These are phyloP conservation scores for Mallotus villosus DNA, from an alignment of 2,797 vertebrate genomes.

Conservation along the genomic window DNA sequence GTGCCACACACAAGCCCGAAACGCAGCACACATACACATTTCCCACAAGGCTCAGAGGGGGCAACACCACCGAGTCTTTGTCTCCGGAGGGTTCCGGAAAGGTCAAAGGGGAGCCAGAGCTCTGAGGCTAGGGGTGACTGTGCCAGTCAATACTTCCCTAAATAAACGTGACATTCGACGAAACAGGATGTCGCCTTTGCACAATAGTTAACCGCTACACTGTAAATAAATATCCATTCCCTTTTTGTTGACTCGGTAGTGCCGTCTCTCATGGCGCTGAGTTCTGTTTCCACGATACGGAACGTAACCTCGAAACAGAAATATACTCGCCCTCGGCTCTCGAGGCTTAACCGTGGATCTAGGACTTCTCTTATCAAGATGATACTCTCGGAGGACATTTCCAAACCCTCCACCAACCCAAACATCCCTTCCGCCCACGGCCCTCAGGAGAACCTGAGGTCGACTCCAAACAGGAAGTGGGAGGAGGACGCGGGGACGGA, in stretches of 20 bases:
- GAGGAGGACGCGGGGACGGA: conserved; percentile 39
- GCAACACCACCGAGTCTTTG: conserved; percentile 17
- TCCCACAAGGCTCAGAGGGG: background rate
- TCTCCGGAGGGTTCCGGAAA: conserved; percentile 8
- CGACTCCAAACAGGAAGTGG: conserved; percentile 55
- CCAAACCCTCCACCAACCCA: conserved; percentile 52
- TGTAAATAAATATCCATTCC: conserved; percentile 32
- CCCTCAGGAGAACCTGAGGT: conserved; percentile 29
- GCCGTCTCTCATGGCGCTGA: conserved; percentile 4
- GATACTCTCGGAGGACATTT: no score
- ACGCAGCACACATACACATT: conserved; percentile 5
- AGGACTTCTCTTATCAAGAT: conserved; percentile 36
- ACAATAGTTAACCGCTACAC: conserved; percentile 23
- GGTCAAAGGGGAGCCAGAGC: conserved; percentile 13
- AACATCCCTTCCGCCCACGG: conserved; percentile 36
- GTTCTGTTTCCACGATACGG: background rate
- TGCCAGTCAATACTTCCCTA: background rate
- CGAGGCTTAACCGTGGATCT: conserved; percentile 48
- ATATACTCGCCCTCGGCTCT: conserved; percentile 33
- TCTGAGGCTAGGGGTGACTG: background rate
- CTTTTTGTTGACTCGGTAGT: conserved; percentile 43
- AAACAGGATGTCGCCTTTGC: conserved; percentile 17
- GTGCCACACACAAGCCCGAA: background rate
- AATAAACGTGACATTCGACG: background rate
- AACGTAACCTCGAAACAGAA: no score